A percentile compares a stretch with the other conserved stretches of the same genome.
These are phyloP conservation scores for Troides oblongomaculatus DNA, from an alignment of 2,888 invertebrate genomes.

Conservation along the genomic window DNA sequence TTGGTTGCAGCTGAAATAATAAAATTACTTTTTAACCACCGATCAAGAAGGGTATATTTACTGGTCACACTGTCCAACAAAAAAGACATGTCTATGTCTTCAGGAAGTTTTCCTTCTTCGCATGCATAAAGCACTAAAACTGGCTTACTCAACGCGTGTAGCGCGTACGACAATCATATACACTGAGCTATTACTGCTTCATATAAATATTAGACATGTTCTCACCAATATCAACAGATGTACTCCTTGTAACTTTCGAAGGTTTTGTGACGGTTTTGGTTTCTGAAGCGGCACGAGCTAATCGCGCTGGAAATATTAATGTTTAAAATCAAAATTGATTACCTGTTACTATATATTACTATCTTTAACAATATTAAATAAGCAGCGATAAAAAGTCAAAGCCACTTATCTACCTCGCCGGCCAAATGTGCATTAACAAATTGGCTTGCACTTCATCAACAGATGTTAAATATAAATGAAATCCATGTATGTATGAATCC, in stretches of 20 bases:
- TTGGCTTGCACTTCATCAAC: too few species aligned
- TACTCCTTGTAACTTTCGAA: slow-evolving; percentile 53
- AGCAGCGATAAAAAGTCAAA: too few species aligned
- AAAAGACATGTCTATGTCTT: not conserved
- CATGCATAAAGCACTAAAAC: too few species aligned
- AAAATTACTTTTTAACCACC: not conserved
- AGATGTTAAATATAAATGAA: too few species aligned
- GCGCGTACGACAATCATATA: too few species aligned
- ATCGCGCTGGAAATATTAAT: slow-evolving; percentile 44
- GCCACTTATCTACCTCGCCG: too few species aligned
- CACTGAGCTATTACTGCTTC: not conserved
- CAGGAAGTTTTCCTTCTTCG: too few species aligned
- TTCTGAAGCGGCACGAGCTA: slow-evolving; percentile 61
- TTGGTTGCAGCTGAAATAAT: slow-evolving; percentile 33
- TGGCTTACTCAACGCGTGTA: too few species aligned
- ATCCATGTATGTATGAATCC: too few species aligned
- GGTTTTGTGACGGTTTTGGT: slow-evolving; percentile 49
- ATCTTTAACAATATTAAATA: not conserved
- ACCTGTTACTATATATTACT: not conserved
- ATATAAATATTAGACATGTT: not conserved
- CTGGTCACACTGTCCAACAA: not conserved
- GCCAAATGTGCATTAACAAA: too few species aligned
- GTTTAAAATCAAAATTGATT: not conserved
- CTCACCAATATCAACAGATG: slow-evolving; percentile 64
- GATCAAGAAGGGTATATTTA: not conserved